These are phyloP conservation scores for Linnaemya vulpina DNA, from an alignment of 2,888 invertebrate genomes.

Conservation along the genomic window DNA sequence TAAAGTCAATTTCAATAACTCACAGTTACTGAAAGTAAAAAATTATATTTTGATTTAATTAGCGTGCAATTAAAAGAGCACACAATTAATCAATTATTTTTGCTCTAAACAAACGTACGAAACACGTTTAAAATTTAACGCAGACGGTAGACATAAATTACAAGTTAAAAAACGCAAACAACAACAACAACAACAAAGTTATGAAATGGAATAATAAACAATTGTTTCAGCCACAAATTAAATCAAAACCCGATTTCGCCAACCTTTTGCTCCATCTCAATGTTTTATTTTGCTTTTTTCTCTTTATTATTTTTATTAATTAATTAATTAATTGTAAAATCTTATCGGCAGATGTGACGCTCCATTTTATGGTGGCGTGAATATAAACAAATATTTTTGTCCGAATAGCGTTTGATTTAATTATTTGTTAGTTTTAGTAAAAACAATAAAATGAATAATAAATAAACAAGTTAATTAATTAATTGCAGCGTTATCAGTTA, in stretches of 20 bases:
- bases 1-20: too few species aligned
- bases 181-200: too few species aligned
- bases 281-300: background rate
- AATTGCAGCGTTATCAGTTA: constrained; percentile 19
- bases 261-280: too few species aligned
- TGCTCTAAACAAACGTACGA: background rate
- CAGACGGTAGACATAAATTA: constrained; percentile 33
- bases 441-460: constrained; percentile 18
- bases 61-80: constrained; percentile 62
- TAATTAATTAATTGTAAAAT: background rate
- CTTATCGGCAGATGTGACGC: constrained; percentile 18
- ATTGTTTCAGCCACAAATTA: constrained; percentile 35
- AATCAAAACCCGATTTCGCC: constrained; percentile 49
- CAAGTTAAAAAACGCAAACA: background rate
- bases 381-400: constrained; percentile 44
- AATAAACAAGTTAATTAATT: constrained; percentile 28
- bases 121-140: constrained; percentile 41
- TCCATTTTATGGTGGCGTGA: constrained; percentile 2
- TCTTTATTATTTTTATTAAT: too few species aligned
- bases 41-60: constrained; percentile 66
- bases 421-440: constrained; percentile 41
- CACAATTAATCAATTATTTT: constrained; percentile 49
- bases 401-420: constrained; percentile 56
- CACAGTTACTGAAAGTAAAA: background rate
- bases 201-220: constrained; percentile 33